Evolutionary conservation across 2,113 vertebrate species (phyloP).

Genomic region (Podiceps cristatus): DNA sequence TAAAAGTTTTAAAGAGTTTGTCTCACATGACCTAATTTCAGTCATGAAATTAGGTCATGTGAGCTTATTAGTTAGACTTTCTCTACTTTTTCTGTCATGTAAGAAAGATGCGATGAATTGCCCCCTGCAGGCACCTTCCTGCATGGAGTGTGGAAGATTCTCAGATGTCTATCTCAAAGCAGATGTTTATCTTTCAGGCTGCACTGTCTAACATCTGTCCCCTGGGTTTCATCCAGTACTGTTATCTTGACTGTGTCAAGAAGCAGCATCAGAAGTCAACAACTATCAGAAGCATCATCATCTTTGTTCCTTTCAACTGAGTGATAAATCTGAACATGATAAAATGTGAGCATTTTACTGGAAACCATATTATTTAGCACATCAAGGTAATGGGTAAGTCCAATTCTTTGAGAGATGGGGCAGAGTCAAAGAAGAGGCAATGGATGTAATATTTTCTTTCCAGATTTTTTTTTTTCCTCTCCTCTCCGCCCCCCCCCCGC

Average conservation of each 20-base stretch:
- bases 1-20: neutral
- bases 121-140: neutral
- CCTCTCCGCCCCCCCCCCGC: too few relatives aligned
- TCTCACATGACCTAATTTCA: neutral
- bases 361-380: neutral
- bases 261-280: neutral
- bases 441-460: neutral
- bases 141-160: neutral
- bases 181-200: neutral
- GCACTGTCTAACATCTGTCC: neutral
- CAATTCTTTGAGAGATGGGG: neutral
- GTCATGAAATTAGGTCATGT: too few relatives aligned
- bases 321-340: neutral
- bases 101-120: neutral
- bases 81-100: neutral
- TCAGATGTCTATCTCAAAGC: neutral
- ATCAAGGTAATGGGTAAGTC: neutral
- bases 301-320: neutral
- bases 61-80: neutral
- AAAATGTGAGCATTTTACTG: neutral
- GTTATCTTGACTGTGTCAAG: neutral
- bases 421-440: neutral
- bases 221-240: neutral
- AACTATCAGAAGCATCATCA: neutral
- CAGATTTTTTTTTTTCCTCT: too few relatives aligned